These are phyloP conservation scores for Cheilosia soror DNA, from an alignment of 2,888 invertebrate genomes.

Conservation along the genomic window DNA sequence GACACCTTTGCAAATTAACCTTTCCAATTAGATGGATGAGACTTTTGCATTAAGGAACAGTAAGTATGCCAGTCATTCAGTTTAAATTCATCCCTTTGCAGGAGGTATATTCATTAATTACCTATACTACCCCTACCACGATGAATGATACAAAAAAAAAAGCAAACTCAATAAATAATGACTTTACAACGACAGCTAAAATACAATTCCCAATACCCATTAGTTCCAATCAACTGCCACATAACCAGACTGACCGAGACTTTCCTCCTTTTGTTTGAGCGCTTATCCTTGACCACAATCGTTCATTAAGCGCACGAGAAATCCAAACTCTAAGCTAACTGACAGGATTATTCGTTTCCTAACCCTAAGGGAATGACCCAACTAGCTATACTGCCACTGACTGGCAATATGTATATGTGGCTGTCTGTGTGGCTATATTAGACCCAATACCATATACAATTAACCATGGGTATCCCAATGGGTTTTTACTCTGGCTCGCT, in stretches of 20 bases:
- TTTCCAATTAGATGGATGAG: constrained; percentile 29
- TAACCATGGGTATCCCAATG: constrained; percentile 57
- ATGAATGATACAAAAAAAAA: constrained; percentile 1
- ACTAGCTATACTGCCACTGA: constrained; percentile 39
- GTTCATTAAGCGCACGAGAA: constrained; percentile 68
- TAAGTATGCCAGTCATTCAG: neutral
- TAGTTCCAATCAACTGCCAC: constrained; percentile 70
- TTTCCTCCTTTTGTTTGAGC: constrained; percentile 50
- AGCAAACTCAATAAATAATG: constrained; percentile 67
- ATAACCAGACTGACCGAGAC: constrained; percentile 52
- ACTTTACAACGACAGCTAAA: constrained; percentile 63
- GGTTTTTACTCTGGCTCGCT: constrained; percentile 14
- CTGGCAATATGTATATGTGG: constrained; percentile 41
- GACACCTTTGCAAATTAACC: constrained; percentile 22
- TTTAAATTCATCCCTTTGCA: constrained; percentile 10
- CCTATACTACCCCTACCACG: constrained; percentile 1
- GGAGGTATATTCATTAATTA: constrained; percentile 35
- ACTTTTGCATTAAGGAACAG: constrained; percentile 23
- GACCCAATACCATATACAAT: constrained; percentile 63
- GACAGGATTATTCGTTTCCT: constrained; percentile 74
- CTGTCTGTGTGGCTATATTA: constrained; percentile 21
- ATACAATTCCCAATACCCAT: constrained; percentile 61
- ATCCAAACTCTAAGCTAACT: constrained; percentile 73
- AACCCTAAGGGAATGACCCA: constrained; percentile 55
- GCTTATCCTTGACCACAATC: constrained; percentile 75